Percentiles rank a stretch among this genome's conserved stretches.
Evolutionary conservation across 2,113 vertebrate species (phyloP).

Genomic region (Natator depressus): DNA sequence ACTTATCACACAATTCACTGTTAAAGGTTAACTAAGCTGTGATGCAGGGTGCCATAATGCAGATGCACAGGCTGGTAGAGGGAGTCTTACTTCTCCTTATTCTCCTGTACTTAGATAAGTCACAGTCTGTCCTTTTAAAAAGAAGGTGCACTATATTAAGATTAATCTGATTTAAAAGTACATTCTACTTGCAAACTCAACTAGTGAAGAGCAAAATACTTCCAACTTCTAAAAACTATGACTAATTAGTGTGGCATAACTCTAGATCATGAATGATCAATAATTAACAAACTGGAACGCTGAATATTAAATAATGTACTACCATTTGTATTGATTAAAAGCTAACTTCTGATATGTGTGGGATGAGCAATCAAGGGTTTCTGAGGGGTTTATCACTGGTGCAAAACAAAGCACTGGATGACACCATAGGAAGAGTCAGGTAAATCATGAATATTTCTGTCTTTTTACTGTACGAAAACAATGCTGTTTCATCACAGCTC

Average conservation of each 20-base stretch:
- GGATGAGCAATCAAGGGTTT: neutral
- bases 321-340: neutral
- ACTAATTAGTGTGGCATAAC: neutral
- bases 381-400: neutral
- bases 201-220: neutral
- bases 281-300: neutral
- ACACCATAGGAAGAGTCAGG: neutral
- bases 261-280: neutral
- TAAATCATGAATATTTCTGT: neutral
- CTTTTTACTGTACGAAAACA: neutral
- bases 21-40: neutral
- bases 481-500: neutral
- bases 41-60: neutral
- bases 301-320: neutral
- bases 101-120: neutral
- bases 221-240: neutral
- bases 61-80: neutral
- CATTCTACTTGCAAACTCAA: neutral
- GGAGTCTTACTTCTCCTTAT: rapidly evolving
- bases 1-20: neutral
- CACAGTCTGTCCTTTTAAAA: neutral
- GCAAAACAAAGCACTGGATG: neutral
- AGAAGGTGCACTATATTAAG: neutral
- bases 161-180: neutral
- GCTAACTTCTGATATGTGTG: neutral